phyloP scores from a whole-genome alignment of 2,113 vertebrate species.

The Corydoras sp. region DNA sequence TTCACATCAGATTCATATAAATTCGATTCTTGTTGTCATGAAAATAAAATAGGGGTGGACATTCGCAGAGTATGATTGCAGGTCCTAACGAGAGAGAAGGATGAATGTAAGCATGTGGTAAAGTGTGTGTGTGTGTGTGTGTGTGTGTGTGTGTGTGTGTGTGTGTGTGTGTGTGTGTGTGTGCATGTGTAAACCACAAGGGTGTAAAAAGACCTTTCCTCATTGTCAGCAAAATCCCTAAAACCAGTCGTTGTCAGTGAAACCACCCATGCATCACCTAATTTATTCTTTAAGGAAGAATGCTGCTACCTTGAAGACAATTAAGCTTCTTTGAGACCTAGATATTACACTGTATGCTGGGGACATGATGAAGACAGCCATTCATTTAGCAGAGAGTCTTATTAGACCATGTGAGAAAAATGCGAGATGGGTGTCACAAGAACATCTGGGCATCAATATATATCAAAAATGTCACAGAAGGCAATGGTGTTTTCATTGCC shows the following conservation, averaged over 20 bases:
- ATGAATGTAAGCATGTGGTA: background rate
- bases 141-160: too few relatives aligned
- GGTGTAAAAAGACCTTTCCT: too few relatives aligned
- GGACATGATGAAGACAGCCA: constrained; percentile 32
- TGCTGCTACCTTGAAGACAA: constrained; percentile 63
- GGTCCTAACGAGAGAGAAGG: background rate
- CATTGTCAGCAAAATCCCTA: constrained; percentile 24
- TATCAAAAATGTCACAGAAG: constrained; percentile 59
- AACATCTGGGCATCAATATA: constrained; percentile 60
- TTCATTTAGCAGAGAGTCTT: constrained; percentile 62
- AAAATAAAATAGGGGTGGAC: too few relatives aligned
- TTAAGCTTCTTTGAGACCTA: constrained; percentile 65
- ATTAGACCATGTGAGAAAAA: constrained; percentile 51
- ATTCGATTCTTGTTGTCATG: too few relatives aligned
- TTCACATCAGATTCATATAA: too few relatives aligned
- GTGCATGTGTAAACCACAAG: too few relatives aligned
- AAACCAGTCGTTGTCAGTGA: constrained; percentile 58
- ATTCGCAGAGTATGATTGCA: background rate
- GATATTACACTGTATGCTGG: constrained; percentile 58
- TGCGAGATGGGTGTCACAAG: constrained; percentile 55
- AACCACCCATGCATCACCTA: constrained; percentile 61
- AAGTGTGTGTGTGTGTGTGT: too few relatives aligned
- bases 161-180: too few relatives aligned
- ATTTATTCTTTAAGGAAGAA: constrained; percentile 59
- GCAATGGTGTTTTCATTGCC: constrained; percentile 42